Evolutionary conservation across 1,140 invertebrate genomes (phyloP).

Genomic region (Wasmannia auropunctata): DNA sequence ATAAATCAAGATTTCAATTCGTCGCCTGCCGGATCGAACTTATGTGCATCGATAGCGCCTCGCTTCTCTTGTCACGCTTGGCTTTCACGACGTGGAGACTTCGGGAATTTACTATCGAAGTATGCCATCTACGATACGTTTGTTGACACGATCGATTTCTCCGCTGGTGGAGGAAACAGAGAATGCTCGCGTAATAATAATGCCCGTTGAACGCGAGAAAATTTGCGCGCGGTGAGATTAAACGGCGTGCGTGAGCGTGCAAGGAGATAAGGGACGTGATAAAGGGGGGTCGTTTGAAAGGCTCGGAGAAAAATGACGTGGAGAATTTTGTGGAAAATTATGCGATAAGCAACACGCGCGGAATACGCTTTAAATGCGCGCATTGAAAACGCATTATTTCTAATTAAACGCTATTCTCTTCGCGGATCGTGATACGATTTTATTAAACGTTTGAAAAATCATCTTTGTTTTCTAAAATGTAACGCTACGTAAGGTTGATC

Average conservation of each 20-base stretch:
- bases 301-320: neutral
- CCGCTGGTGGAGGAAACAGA: slow-evolving; percentile 22
- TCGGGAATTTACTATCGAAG: slow-evolving; percentile 68
- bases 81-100: slow-evolving; percentile 47
- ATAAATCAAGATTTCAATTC: slow-evolving; percentile 73
- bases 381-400: neutral
- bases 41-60: slow-evolving; percentile 68
- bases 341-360: neutral
- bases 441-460: neutral
- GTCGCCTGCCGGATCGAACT: slow-evolving; percentile 62
- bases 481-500: neutral
- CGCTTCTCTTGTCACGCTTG: slow-evolving; percentile 35
- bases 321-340: neutral
- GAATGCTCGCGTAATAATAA: slow-evolving; percentile 10
- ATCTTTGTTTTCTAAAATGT: neutral
- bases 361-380: neutral
- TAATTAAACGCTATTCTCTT: neutral
- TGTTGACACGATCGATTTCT: slow-evolving; percentile 53
- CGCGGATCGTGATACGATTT: neutral
- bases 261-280: neutral
- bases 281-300: neutral
- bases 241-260: neutral
- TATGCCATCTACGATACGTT: slow-evolving; percentile 63
- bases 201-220: slow-evolving; percentile 28
- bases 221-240: slow-evolving; percentile 15